phyloP scores from a whole-genome alignment of 35 echinoderm and acorn worm species.

The Lytechinus pictus region DNA sequence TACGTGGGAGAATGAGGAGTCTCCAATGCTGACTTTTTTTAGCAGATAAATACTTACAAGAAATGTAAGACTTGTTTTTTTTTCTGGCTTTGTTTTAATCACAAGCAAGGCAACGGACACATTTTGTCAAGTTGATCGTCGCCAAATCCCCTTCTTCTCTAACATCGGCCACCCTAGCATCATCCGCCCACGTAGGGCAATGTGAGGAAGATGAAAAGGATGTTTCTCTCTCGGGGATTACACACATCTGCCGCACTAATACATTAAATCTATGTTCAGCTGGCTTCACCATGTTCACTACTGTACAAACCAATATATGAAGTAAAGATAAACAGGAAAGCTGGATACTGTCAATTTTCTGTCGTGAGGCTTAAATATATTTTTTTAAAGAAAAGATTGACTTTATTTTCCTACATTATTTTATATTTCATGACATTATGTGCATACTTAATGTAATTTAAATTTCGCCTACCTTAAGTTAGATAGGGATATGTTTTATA shows the following conservation, averaged over 20 bases:
- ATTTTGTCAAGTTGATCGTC: not conserved
- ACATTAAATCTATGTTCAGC: not conserved
- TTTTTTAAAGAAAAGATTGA: not conserved
- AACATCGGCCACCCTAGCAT: not conserved
- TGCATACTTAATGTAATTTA: too few relatives aligned
- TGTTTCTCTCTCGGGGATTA: not conserved
- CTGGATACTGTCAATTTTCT: not conserved
- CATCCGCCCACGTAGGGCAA: not conserved
- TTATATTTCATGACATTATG: too few relatives aligned
- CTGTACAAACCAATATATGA: not conserved
- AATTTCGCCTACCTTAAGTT: too few relatives aligned
- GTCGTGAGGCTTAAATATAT: not conserved
- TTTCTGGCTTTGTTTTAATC: too few relatives aligned
- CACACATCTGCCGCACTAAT: not conserved
- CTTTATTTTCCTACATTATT: too few relatives aligned
- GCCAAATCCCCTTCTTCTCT: not conserved
- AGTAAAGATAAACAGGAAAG: not conserved
- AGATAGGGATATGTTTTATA: too few relatives aligned
- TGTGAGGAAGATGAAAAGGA: not conserved
- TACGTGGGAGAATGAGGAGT: too few relatives aligned
- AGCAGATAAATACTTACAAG: too few relatives aligned
- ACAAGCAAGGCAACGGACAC: not conserved
- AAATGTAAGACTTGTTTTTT: too few relatives aligned
- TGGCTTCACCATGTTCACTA: not conserved
- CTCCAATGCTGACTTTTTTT: too few relatives aligned